Evolutionary conservation across 2,888 invertebrate species (phyloP), one percentile per base, ranked within the genome.

Genomic region (Pycnomerus fuliginosus): DNA sequence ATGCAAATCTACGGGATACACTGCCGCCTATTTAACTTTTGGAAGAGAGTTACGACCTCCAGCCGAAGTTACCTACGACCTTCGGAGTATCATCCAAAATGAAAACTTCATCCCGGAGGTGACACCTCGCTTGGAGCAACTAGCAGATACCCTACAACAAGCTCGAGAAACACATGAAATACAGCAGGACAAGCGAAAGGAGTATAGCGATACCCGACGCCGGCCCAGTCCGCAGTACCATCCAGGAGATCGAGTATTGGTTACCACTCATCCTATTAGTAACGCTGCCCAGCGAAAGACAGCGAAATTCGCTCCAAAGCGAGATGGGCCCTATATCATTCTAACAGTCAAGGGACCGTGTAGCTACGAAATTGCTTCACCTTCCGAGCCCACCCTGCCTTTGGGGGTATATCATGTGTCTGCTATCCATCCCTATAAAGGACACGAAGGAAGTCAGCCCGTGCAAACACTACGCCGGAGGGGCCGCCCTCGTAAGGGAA

Each of bases 241-340:
- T 4, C 33, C 57, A 10, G 62, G 58, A 16, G 57, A 55, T 29
- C 25, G 46, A 37, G 60, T 62, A 10, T 42, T 48, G 38, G 50
- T 64, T 2, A 40, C 38, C 2, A 53, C 49, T 1, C 60, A 61
- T 24, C 25, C 48, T 3, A 40, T 58, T 1, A 64, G 62, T 34
- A 44, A 55, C 16, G 44, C 53, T 7, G 16, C 40, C 3, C 49
- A 46, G 13, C 41, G 37, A 8, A 36, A 46, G 44, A 52, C 56
- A 12, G 46, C 59, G 3, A 67, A 67, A 33, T 58, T 65, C 35
- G 52, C 52, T 8, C 61, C 64, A 3, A 50, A 58, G 34, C 39
- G 63, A 3, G 64, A 63, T 52, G 64, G 64, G n/a, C 63, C 62
- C 0, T 65, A 64, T 20, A n/a, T 52, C 2, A 50, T 59, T n/a